Conservation (phyloP, 2,113 vertebrate species). For the Oryzias melastigma region DNA sequence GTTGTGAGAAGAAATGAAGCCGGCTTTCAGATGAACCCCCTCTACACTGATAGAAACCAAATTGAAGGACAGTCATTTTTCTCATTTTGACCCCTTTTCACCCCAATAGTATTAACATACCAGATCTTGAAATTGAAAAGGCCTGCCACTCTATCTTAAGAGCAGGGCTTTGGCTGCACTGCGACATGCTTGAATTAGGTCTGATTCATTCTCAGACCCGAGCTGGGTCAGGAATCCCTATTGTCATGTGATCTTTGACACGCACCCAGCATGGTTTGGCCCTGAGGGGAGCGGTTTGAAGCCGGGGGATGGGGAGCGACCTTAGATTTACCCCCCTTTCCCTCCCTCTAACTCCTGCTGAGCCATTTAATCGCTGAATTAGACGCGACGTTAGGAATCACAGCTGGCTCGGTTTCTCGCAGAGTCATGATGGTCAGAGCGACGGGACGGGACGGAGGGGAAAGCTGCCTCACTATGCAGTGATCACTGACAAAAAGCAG, state of each 20-base stretch:
- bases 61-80: neutral
- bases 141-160: constrained; percentile 27
- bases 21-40: too few species aligned
- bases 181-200: constrained; percentile 66
- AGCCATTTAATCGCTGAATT: constrained; percentile 73
- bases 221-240: constrained; percentile 72
- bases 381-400: constrained; percentile 74
- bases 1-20: too few species aligned
- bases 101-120: neutral
- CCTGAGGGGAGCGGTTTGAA: constrained; percentile 36
- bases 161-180: constrained; percentile 41
- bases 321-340: constrained; percentile 58
- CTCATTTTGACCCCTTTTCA: neutral
- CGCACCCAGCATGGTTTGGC: constrained; percentile 64
- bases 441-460: constrained; percentile 21
- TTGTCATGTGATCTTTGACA: constrained; percentile 77
- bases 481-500: neutral
- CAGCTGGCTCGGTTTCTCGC: constrained; percentile 62
- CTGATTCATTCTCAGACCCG: constrained; percentile 58
- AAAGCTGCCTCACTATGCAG: neutral
- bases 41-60: neutral
- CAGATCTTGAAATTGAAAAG: constrained; percentile 17
- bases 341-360: constrained; percentile 32
- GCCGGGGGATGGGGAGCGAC: constrained; percentile 49
- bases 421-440: constrained; percentile 23